Conservation (phyloP, 2,797 vertebrate genomes). For the Malurus leucopterus region DNA sequence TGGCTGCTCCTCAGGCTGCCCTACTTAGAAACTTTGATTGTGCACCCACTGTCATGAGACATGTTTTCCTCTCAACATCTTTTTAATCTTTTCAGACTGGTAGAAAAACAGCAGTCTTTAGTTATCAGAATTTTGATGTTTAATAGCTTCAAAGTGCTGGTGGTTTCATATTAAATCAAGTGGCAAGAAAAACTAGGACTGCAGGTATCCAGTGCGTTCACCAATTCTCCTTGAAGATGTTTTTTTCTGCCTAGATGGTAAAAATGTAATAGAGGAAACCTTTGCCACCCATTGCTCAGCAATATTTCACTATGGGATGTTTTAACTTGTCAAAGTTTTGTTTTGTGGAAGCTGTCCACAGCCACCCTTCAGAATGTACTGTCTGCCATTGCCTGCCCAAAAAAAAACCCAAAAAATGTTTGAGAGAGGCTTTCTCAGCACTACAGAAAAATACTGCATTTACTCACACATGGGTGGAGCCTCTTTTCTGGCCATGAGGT, state of each 20-base stretch:
- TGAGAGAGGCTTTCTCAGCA: background rate
- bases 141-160: conserved; percentile 56
- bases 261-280: background rate
- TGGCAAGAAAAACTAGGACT: conserved; percentile 33
- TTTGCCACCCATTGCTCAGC: background rate
- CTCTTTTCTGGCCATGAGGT: background rate
- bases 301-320: background rate
- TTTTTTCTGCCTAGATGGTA: conserved; percentile 19
- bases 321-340: background rate
- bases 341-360: background rate
- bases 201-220: conserved; percentile 16
- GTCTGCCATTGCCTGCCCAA: background rate
- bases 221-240: conserved; percentile 43
- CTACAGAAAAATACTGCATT: background rate
- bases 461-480: background rate
- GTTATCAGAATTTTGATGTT: conserved; percentile 53
- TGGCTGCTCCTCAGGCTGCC: conserved; percentile 52
- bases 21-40: conserved; percentile 63
- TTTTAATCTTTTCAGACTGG: conserved; percentile 61
- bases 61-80: conserved; percentile 48
- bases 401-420: background rate
- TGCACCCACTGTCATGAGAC: conserved; percentile 34
- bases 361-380: background rate
- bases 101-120: conserved; percentile 42
- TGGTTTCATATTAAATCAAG: conserved; percentile 45